Evolutionary conservation across 2,113 vertebrate genomes (phyloP), one percentile per base, ranked within the genome.

Genomic region (Misgurnus anguillicaudatus): DNA sequence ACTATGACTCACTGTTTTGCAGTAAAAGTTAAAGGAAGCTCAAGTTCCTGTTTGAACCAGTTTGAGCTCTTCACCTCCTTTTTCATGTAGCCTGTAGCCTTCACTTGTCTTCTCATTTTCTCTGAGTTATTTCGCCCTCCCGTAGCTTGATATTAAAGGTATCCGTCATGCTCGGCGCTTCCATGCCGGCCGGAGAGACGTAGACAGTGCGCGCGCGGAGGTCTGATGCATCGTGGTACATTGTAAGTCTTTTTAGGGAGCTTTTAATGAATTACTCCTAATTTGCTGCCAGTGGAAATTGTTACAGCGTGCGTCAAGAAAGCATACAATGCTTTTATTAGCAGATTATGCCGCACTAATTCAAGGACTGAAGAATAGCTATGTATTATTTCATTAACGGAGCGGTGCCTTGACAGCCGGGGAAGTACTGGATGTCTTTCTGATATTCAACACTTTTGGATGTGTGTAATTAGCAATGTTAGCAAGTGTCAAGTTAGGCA

Each of bases 21-120:
- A 81, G 79, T 81, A 74, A 69, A 61, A 83, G 84, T 78, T 72
- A 80, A 71, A 85, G 79, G 79, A 81, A 79, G 79, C 81, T 81
- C 58, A 66, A 81, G 79, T 85, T 85, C 81, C 81, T 83, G 79
- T 83, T 70, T 83, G 79, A 83, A 67, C 53, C 81, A 78, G 78
- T 63, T 82, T 82, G 41, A 68, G 77, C 81, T 75, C 71, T 78
- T 80, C 84, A 75, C 81, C 78, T 81, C 64, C 8, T 63, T 31
- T 70, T 77, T 78, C 73, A 85, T 78, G 77, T 68, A 85, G 77
- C 83, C 77, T 65, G 61, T 74, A 85, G 83, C 78, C 78, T 77
- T 78, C 74, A 70, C 78, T 78, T 69, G 55, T 71, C 66, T 21
- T 42, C 24, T 55, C 58, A 10, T 77, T 78, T 77, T 57, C 74